Evolutionary conservation across 2,797 vertebrate species (phyloP).

Genomic region (Capromys pilorides): DNA sequence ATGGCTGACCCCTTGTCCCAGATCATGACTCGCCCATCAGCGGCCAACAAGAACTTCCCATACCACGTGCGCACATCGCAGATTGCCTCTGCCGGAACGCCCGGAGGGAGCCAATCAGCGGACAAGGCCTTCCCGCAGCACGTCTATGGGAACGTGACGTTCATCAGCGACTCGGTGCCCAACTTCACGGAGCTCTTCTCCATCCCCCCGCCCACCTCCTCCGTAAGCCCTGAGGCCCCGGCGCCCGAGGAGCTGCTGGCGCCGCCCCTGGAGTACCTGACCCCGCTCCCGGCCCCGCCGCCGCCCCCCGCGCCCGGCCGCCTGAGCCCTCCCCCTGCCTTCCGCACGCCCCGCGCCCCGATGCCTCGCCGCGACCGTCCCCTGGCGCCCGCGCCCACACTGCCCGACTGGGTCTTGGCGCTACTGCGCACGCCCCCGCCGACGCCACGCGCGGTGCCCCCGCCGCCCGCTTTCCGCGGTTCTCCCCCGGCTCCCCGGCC

Average conservation of each 20-base stretch:
- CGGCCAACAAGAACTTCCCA: conserved; percentile 97
- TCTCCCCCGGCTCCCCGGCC: conserved; percentile 46
- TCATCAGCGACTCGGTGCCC: conserved; percentile 94
- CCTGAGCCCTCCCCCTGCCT: conserved; percentile 59
- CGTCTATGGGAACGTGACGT: conserved; percentile 94
- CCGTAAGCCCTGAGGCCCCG: conserved; percentile 77
- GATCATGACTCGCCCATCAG: conserved; percentile 94
- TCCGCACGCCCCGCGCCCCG: conserved; percentile 40
- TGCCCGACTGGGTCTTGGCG: conserved; percentile 74
- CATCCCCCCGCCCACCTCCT: conserved; percentile 89
- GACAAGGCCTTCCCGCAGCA: conserved; percentile 92
- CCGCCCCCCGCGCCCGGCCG: background rate
- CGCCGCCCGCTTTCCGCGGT: conserved; percentile 72
- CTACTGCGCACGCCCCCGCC: conserved; percentile 72
- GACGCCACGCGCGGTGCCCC: conserved; percentile 67
- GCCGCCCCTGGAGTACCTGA: conserved; percentile 76
- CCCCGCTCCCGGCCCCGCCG: conserved; percentile 71
- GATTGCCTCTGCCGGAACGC: conserved; percentile 85
- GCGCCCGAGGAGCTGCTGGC: conserved; percentile 76
- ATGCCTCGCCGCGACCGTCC: conserved; percentile 47
- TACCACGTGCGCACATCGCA: conserved; percentile 96
- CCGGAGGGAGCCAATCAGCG: conserved; percentile 46
- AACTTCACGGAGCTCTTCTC: conserved; percentile 97
- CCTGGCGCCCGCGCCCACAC: conserved; percentile 68
- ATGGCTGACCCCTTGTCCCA: conserved; percentile 62